Conservation (phyloP, 2,888 invertebrate genomes). For the Smittia sp. region DNA sequence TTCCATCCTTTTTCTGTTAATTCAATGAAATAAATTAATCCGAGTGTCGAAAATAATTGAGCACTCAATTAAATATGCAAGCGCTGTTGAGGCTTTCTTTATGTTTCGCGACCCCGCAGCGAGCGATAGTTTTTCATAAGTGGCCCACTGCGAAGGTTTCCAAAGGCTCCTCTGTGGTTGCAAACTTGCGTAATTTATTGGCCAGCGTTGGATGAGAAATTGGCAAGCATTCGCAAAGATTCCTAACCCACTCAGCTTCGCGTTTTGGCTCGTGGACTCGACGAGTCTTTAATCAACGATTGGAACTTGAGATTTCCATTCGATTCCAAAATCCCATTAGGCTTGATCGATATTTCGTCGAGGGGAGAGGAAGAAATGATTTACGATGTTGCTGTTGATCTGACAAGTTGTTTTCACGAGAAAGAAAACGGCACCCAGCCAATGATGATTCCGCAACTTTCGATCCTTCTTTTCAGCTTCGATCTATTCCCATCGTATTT, state of each 20-base stretch:
- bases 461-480: neutral
- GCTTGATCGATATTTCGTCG: neutral
- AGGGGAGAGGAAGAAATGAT: constrained; percentile 30
- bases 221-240: neutral
- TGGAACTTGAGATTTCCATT: neutral
- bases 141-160: neutral
- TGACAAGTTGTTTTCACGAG: constrained; percentile 33
- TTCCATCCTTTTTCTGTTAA: constrained; percentile 1
- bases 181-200: constrained; percentile 10
- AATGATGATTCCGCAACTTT: constrained; percentile 41
- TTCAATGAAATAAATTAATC: constrained; percentile 23
- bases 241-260: neutral
- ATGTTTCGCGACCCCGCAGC: neutral
- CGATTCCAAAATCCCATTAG: constrained; percentile 3
- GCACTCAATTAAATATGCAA: constrained; percentile 50
- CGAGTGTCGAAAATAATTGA: constrained; percentile 38
- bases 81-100: constrained; percentile 43
- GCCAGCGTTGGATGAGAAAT: neutral
- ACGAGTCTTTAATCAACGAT: neutral
- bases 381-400: constrained; percentile 33
- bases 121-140: constrained; percentile 9
- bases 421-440: constrained; percentile 37
- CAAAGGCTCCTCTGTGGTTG: neutral
- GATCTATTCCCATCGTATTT: constrained; percentile 35
- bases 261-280: neutral